Evolutionary conservation across 2,797 vertebrate genomes (phyloP), one percentile per base, ranked within the genome.

Genomic region (Melanotaenia boesemani): DNA sequence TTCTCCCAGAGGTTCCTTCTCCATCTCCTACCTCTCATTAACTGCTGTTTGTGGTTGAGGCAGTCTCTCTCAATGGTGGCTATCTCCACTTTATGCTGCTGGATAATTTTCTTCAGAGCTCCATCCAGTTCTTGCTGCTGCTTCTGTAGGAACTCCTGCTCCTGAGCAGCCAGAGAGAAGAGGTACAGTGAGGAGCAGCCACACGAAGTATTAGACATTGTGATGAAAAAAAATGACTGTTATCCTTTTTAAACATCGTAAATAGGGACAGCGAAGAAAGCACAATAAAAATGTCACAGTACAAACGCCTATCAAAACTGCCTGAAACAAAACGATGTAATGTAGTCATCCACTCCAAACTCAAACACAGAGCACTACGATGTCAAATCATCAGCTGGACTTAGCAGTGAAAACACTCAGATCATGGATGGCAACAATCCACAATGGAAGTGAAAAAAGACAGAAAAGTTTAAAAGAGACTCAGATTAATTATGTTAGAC

Each of bases 141-240:
- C 86, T 97, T 98, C 93, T 98, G 97, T 41, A 99, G 95, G 90
- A 99, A 99, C 86, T 99, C 98, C 86, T 99, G 98, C 80, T 99
- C 98, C 98, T 99, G 91, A 88, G 54, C 83, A 79, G 76, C 62
- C 73, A 66, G 24, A 84, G 56, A 71, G 57, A 52, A 20, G 22
- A 46, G 10, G 56, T 76, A 39, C 32, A 28, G 68, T 86, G 75
- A 88, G 83, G 32, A 50, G 32, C 48, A 64, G 62, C 18, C 50
- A 28, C 63, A 36, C 68, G 59, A 64, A n/a, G 11, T 18, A 20
- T 20, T 18, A 63, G 52, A 56, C 5, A 4, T 6, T 10, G 20
- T 56, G 41, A 46, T 18, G 1, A 11, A 6, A 18, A 46, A 18
- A 46, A 46, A 46, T 8, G 1, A 20, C 18, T 46, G 5, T 46